These are phyloP conservation scores for Fulmarus glacialis DNA, from an alignment of 2,113 vertebrate species.

Conservation along the genomic window DNA sequence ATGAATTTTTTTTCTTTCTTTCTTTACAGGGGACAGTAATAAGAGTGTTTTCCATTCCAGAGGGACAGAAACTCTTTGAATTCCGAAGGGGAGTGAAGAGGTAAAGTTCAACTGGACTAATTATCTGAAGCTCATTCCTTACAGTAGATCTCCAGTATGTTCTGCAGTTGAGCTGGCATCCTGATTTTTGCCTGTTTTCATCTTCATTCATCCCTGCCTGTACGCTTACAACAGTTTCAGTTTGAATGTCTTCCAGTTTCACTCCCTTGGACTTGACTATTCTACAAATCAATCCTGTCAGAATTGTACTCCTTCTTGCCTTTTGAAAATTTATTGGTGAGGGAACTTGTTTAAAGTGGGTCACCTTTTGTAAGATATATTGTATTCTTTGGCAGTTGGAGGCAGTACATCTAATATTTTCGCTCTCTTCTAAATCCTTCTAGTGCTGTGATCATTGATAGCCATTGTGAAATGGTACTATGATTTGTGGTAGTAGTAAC, in stretches of 20 bases:
- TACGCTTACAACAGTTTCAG: background rate
- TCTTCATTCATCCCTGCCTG: background rate
- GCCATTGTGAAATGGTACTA: background rate
- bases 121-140: background rate
- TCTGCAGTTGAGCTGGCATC: background rate
- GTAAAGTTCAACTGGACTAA: constrained; percentile 63
- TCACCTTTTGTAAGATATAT: background rate
- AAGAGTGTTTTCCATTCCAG: constrained; percentile 97
- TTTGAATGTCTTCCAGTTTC: constrained; percentile 1
- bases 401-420: background rate
- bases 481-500: background rate
- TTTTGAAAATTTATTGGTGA: background rate
- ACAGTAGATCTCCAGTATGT: background rate
- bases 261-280: background rate
- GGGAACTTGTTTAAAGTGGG: background rate
- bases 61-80: constrained; percentile 98
- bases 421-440: background rate
- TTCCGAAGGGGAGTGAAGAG: constrained; percentile 98
- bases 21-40: constrained; percentile 92
- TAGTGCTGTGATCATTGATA: background rate
- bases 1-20: background rate
- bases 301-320: background rate
- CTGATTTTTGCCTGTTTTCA: background rate
- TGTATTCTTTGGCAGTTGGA: background rate
- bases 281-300: background rate